Base-by-base conservation (phyloP, 2,888 invertebrate species). In the Baccha elongata region DNA sequence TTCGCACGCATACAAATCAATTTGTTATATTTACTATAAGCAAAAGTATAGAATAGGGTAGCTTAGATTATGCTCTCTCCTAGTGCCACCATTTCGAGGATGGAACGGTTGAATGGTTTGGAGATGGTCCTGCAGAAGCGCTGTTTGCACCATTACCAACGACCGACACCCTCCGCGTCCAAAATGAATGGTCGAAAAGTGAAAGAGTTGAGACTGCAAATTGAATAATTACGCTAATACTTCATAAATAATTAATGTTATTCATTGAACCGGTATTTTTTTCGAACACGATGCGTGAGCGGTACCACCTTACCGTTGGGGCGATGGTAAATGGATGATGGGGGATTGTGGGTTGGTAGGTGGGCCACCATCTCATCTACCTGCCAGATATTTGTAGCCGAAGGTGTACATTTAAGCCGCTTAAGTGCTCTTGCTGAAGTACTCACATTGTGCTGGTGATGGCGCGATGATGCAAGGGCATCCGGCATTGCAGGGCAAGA, bases 231-330 rank as follows among this genome's bases (percentile, higher is more conserved):
- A 87, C 86, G 86, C 86, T 87, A 87, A 87, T 86, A 87, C 87
- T 87, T 87, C 87, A 87, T 87, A 86, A 87, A 86, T 87, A 87
- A 87, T 87, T 87, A 87, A 87, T 87, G 86, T 86, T 87, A 86
- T 86, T 85, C 85, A 86, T 85, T 84, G 80, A 58, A 78, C 73
- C 80, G 84, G 79, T 73, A 73, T 76, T 69, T 42, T 32, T 13
- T 68, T 46, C 40, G 55, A 52, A 26, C 55, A 29, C 23, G 60
- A 48, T 83, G 72, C 72, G 78, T 73, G 83, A 83, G 78, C 78
- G 76, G 71, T 76, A 67, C 55, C 48, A 50, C 40, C 74, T 48
- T 19, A 52, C 58, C 46, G 55, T 60, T 58, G 23, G 29, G 53
- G 72, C 15, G 21, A 60, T 60, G 46, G 46, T 2, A 26, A 3